Evolutionary conservation across 2,888 invertebrate genomes (phyloP), one percentile per base, ranked within the genome.

Genomic region (Metalampra italica): DNA sequence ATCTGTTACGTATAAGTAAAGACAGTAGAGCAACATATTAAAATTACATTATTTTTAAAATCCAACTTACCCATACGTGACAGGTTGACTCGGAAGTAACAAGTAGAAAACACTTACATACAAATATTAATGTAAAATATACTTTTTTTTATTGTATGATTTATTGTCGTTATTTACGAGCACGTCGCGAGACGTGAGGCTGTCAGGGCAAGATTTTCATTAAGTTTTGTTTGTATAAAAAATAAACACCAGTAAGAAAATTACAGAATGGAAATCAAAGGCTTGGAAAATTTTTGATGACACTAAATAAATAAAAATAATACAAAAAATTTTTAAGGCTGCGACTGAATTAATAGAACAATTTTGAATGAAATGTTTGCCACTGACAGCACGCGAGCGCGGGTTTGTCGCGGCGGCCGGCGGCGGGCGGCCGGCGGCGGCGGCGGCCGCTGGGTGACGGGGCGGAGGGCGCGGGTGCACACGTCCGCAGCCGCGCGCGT

Each of bases 341-440:
- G 22, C 22, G 5, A 22, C n/a, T n/a, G n/a, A n/a, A 30, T 30
- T 30, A 32, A 32, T 32, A 32, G 11, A 8, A 32, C 2, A 8
- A 3, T 32, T 32, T 9, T 8, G 2, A 32, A 32, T 9, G 30
- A 30, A 32, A 32, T 22, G 2, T 22, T 22, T 22, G 22, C 2
- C 9, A 36, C 36, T 36, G 36, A 36, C 36, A 36, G 36, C 22
- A 22, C 5, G 22, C 2, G 3, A 22, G 22, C 2, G 5, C 22
- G 22, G 5, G 22, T 22, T 22, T 22, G 2, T 22, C 22, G 22
- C 5, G 22, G 22, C 11, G 32, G 90, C 85, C 89, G 78, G 80
- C 90, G 90, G 82, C 87, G 83, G 82, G 83, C 79, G 79, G 80
- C 78, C 80, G 82, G 71, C 70, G 82, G 68, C 66, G 71, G 68